Base-by-base conservation (phyloP, 92 coral and sea anemone genomes). In the Zoanthus sociatus region DNA sequence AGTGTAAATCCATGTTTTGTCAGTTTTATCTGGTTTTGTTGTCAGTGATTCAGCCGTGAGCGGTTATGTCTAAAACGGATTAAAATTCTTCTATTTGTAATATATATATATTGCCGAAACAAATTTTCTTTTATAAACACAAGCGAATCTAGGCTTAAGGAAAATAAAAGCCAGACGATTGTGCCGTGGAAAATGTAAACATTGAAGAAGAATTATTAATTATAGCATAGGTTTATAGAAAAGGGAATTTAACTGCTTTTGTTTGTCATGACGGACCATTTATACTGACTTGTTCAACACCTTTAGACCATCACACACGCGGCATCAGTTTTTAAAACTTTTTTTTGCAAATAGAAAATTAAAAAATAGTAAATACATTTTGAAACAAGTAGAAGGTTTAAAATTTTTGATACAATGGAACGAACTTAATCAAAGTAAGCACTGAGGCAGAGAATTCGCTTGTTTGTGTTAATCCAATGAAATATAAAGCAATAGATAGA, bases 141-240 rank as follows among this genome's bases (percentile, higher is more conserved):
- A 67, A 46, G 47, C 61, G 74, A 33, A 77, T 77, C 45, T 4
- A 9, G 73, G 85, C 85, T 81, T 81, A 66, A 68, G 85, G 30
- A 68, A 64, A 66, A 81, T 64, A 81, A 81, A 18, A 64, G 85
- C 75, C 47, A 37, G 32, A 81, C 47, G 63, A 81, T 46, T 37
- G 66, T 66, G 70, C n/a, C 26, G 32, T 21, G 60, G 76, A 46
- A 45, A 64, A 67, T 81, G 85, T 81, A 66, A 81, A 81, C 75
- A 81, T 64, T 50, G 58, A 45, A 44, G 73, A 66, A 61, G 64
- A 42, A 63, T 61, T 64, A 63, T 63, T 66, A 63, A 32, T 60
- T 44, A 78, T 3, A 55, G 66, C 26, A 26, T 26, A 26, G 26
- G 26, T 26, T 26, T 26, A 26, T 26, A 26, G 26, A 26, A 33